These are phyloP conservation scores for Trissolcus japonicus DNA, from an alignment of 2,888 invertebrate species.

Conservation along the genomic window DNA sequence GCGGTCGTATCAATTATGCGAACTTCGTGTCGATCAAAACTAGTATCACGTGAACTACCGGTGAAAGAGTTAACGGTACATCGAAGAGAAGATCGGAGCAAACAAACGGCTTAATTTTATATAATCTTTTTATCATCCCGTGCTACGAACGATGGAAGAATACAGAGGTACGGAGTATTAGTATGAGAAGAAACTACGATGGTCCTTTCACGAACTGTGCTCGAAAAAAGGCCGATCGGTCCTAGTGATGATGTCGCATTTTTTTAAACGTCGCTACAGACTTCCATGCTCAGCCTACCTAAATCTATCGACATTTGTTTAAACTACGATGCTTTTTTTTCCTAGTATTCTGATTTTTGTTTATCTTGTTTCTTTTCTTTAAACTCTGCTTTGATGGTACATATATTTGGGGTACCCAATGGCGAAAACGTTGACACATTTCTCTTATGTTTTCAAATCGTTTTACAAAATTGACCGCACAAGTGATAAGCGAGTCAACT, in stretches of 20 bases:
- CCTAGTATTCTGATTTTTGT: too few relatives aligned
- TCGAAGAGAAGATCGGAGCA: slow-evolving; percentile 50
- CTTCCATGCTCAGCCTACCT: too few relatives aligned
- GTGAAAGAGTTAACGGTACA: slow-evolving; percentile 47
- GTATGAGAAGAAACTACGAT: slow-evolving; percentile 44
- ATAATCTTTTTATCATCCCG: not conserved
- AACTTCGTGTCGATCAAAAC: slow-evolving; percentile 50
- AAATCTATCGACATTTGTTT: too few relatives aligned
- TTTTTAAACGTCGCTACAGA: too few relatives aligned
- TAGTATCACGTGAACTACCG: slow-evolving; percentile 48
- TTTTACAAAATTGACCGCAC: slow-evolving; percentile 32
- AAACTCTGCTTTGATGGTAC: too few relatives aligned
- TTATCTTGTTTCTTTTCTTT: too few relatives aligned
- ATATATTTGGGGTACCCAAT: too few relatives aligned
- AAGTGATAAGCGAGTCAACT: slow-evolving; percentile 23
- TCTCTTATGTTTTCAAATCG: not conserved
- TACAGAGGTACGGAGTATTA: slow-evolving; percentile 57
- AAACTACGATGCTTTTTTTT: not conserved
- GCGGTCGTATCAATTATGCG: slow-evolving; percentile 58
- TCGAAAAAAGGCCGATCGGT: too few relatives aligned
- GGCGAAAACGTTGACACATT: not conserved
- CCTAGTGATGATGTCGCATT: too few relatives aligned
- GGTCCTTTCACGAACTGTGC: not conserved
- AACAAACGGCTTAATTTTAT: slow-evolving; percentile 15
- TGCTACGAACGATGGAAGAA: slow-evolving; percentile 51